phyloP scores from a whole-genome alignment of 2,797 vertebrate species.

The Phoebastria nigripes region DNA sequence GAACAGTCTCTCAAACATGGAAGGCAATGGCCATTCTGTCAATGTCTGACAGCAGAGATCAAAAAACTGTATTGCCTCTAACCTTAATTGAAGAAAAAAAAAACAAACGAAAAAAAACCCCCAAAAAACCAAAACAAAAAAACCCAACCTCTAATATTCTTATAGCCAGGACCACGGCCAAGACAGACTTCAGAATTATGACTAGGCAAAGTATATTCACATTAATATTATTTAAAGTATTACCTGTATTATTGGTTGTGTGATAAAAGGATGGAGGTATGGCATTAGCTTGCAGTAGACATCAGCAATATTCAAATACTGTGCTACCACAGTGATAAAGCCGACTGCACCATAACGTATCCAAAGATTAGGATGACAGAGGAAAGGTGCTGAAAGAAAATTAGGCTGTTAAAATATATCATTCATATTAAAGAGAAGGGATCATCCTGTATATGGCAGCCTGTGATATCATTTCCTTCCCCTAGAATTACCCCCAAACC shows the following conservation, averaged over 20 bases:
- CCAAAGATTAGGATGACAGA: slow-evolving; percentile 97
- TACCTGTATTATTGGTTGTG: slow-evolving; percentile 95
- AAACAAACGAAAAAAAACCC: neutral
- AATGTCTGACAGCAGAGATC: neutral
- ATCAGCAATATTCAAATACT: slow-evolving; percentile 94
- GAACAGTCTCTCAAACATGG: neutral
- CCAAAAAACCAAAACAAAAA: neutral
- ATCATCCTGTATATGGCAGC: neutral
- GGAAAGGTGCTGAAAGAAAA: slow-evolving; percentile 84
- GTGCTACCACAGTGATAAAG: slow-evolving; percentile 94
- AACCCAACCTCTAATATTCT: neutral
- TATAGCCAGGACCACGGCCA: neutral
- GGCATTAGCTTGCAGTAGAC: slow-evolving; percentile 98
- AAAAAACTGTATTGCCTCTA: neutral
- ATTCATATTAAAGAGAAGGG: neutral
- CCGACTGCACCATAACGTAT: slow-evolving; percentile 96
- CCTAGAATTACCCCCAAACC: neutral
- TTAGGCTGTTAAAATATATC: neutral
- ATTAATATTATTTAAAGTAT: neutral
- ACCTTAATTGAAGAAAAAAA: neutral
- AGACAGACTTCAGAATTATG: neutral
- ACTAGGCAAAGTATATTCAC: neutral
- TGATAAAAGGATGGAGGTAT: slow-evolving; percentile 91
- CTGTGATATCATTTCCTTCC: neutral
- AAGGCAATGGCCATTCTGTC: neutral